These are phyloP conservation scores for Xylota segnis DNA, from an alignment of 2,888 invertebrate genomes.

Conservation along the genomic window DNA sequence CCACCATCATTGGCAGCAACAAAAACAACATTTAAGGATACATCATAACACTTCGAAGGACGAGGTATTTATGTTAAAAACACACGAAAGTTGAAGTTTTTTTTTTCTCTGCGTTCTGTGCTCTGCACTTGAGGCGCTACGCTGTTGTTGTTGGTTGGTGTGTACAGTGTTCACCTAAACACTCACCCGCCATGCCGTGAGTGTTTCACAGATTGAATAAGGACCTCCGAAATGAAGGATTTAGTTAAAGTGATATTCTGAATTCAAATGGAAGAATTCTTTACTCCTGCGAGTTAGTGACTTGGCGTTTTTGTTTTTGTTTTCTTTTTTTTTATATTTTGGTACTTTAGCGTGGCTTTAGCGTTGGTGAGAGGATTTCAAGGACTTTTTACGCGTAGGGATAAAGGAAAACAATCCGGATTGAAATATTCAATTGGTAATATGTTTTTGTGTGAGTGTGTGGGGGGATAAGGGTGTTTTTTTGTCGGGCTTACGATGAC, in stretches of 20 bases:
- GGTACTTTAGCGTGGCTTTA: conserved; percentile 11
- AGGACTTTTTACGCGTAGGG: conserved; percentile 54
- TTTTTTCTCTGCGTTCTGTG: conserved; percentile 1
- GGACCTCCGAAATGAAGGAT: conserved; percentile 73
- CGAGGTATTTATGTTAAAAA: conserved; percentile 55
- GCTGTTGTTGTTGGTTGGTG: neutral
- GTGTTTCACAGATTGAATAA: conserved; percentile 67
- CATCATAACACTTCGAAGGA: conserved; percentile 69
- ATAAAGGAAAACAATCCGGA: conserved; percentile 51
- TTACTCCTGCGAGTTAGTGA: conserved; percentile 51
- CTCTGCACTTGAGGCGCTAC: conserved; percentile 5
- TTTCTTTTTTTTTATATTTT: neutral
- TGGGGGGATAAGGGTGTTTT: conserved; percentile 11
- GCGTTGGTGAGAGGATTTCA: conserved; percentile 34
- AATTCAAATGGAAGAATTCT: conserved; percentile 54
- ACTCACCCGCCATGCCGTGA: neutral
- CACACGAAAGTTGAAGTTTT: conserved; percentile 36
- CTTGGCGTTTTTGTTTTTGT: conserved; percentile 36
- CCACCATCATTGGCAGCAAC: conserved; percentile 23
- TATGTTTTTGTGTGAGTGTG: conserved; percentile 4
- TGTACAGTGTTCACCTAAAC: neutral
- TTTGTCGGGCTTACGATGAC: conserved; percentile 13
- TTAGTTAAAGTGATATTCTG: conserved; percentile 73
- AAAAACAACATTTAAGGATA: conserved; percentile 71
- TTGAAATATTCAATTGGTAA: conserved; percentile 66